phyloP scores from a whole-genome alignment of 2,888 invertebrate species.

The Netelia fuscicornis region DNA sequence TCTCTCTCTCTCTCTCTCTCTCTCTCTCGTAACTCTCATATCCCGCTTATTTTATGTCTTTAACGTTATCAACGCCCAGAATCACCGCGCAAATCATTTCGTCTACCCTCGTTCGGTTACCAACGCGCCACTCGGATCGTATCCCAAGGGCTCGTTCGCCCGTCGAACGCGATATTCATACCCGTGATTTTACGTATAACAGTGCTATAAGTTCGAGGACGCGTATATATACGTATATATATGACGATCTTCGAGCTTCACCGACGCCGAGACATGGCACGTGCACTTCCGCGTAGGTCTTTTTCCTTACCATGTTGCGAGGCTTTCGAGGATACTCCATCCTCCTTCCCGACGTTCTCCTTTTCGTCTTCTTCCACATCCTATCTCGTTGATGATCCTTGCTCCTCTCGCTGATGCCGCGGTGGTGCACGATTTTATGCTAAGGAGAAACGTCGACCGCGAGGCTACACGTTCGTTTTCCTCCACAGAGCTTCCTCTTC shows the following conservation, averaged over 20 bases:
- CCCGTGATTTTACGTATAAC: constrained; percentile 40
- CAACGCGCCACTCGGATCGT: neutral
- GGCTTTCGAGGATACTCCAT: constrained; percentile 47
- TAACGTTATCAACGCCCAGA: constrained; percentile 72
- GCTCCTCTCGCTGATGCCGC: constrained; percentile 66
- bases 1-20: constrained; percentile 21
- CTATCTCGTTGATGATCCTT: constrained; percentile 49
- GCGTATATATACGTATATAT: neutral
- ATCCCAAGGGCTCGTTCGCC: no score
- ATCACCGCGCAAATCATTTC: constrained; percentile 75
- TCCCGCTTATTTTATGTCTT: constrained; percentile 75
- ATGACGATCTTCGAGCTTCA: constrained; percentile 13
- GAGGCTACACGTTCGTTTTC: constrained; percentile 51
- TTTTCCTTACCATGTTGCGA: constrained; percentile 10
- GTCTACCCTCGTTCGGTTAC: constrained; percentile 61
- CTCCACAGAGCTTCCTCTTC: constrained; percentile 30
- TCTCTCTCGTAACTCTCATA: constrained; percentile 54
- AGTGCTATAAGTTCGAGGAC: constrained; percentile 3
- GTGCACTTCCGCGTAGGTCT: constrained; percentile 62
- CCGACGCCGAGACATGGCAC: constrained; percentile 18
- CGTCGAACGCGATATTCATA: constrained; percentile 5
- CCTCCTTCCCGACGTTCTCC: constrained; percentile 34
- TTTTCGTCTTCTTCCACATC: constrained; percentile 44
- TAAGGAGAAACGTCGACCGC: constrained; percentile 75
- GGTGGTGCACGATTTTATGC: constrained; percentile 73